Evolutionary conservation across 2,888 invertebrate genomes (phyloP).

Genomic region (Eilema depressum): DNA sequence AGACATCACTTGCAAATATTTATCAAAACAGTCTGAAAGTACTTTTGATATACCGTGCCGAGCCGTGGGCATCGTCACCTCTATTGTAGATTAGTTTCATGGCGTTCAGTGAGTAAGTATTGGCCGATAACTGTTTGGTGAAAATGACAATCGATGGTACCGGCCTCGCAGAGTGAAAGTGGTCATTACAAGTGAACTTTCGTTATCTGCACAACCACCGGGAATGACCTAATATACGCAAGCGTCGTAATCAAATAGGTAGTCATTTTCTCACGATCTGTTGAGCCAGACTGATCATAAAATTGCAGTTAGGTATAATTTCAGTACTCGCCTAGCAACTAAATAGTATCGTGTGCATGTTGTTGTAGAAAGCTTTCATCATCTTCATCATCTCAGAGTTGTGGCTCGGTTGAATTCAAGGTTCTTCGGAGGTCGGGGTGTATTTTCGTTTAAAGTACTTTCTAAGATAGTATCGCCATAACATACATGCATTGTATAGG

Average conservation of each 20-base stretch:
- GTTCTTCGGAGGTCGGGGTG: too few species aligned
- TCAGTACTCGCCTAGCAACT: neutral
- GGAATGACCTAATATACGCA: slow-evolving; percentile 60
- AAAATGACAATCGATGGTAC: slow-evolving; percentile 54
- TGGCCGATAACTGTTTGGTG: slow-evolving; percentile 25
- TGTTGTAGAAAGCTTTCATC: too few species aligned
- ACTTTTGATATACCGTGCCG: too few species aligned
- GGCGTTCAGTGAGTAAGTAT: neutral
- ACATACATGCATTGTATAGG: too few species aligned
- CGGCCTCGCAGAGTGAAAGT: slow-evolving; percentile 69
- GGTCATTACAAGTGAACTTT: slow-evolving; percentile 73
- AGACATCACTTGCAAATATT: too few species aligned
- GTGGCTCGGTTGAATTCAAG: too few species aligned
- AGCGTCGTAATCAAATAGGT: slow-evolving; percentile 54
- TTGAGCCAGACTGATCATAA: slow-evolving; percentile 28
- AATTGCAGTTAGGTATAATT: slow-evolving; percentile 25
- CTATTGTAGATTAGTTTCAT: neutral
- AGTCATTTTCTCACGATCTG: slow-evolving; percentile 47
- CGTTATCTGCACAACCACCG: slow-evolving; percentile 64
- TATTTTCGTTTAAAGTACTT: too few species aligned
- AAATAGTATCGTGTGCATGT: neutral
- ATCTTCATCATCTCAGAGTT: too few species aligned
- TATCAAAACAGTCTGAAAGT: too few species aligned
- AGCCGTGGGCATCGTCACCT: too few species aligned
- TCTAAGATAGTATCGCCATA: too few species aligned